A percentile compares a stretch with the other conserved stretches of the same genome.
Conservation (phyloP, 37 sponge, comb jelly and placozoan species). For the Petrosia ficiformis region DNA sequence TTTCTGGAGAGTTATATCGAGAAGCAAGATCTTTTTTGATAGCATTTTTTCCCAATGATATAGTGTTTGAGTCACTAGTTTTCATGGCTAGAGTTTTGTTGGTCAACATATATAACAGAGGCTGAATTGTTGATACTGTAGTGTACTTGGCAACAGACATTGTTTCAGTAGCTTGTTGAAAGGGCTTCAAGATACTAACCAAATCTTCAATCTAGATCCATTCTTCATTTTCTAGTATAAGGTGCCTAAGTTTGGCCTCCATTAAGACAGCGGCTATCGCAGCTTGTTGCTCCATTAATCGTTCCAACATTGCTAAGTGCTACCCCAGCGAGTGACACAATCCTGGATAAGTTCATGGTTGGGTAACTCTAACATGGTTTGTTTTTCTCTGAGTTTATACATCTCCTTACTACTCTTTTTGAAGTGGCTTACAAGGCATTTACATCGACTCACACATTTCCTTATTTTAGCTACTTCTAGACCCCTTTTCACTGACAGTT, state of each 20-base stretch:
- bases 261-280: conserved; percentile 42
- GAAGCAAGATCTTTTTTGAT: conserved; percentile 1
- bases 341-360: conserved; percentile 14
- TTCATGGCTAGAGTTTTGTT: not conserved
- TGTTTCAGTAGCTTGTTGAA: not conserved
- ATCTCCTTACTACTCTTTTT: conserved; percentile 18
- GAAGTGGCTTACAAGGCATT: too few relatives aligned
- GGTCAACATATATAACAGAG: conserved; percentile 1
- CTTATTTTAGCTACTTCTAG: too few relatives aligned
- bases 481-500: too few relatives aligned
- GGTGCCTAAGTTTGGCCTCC: conserved; percentile 19
- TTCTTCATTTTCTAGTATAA: conserved; percentile 19
- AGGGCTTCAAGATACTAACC: too few relatives aligned
- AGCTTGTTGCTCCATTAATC: conserved; percentile 35
- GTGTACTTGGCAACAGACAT: not conserved
- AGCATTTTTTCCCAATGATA: not conserved
- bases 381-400: conserved; percentile 23
- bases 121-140: conserved; percentile 1
- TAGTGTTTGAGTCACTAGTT: not conserved
- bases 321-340: conserved; percentile 26
- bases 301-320: conserved; percentile 26
- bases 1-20: conserved; percentile 17
- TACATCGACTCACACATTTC: too few relatives aligned
- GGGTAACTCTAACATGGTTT: conserved; percentile 14
- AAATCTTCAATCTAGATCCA: not conserved